These are phyloP conservation scores for Cheilosia grossa DNA, from an alignment of 2,888 invertebrate species.

Conservation along the genomic window DNA sequence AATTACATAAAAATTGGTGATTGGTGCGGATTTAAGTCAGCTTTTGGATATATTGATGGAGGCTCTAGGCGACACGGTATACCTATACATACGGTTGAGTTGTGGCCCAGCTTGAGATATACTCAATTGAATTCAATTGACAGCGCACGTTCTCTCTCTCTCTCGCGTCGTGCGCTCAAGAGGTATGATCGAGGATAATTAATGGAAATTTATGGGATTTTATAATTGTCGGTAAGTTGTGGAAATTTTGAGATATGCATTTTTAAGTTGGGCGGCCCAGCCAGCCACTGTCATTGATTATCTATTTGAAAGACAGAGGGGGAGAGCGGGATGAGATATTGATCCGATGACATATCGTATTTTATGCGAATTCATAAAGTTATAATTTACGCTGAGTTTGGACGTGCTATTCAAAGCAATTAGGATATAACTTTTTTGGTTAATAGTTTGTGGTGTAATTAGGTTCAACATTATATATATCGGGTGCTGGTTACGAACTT, in stretches of 20 bases:
- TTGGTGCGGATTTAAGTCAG: conserved; percentile 24
- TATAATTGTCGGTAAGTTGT: conserved; percentile 70
- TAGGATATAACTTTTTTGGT: neutral
- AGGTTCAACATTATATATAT: too few relatives aligned
- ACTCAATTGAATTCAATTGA: conserved; percentile 66
- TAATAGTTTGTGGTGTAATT: too few relatives aligned
- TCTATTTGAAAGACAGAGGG: conserved; percentile 9
- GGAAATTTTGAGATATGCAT: conserved; percentile 70
- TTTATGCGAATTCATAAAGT: conserved; percentile 41
- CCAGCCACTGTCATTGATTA: conserved; percentile 57
- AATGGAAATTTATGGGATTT: conserved; percentile 74
- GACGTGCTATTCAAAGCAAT: neutral
- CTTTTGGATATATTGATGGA: conserved; percentile 8
- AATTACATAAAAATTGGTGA: conserved; percentile 50
- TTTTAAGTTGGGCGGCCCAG: conserved; percentile 60
- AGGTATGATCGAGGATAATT: conserved; percentile 66
- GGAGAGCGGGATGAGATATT: conserved; percentile 33
- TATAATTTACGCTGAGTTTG: conserved; percentile 10
- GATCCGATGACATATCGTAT: conserved; percentile 56
- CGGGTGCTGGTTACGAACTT: too few relatives aligned
- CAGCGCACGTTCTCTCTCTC: conserved; percentile 37
- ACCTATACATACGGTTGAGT: neutral
- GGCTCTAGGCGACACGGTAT: conserved; percentile 3
- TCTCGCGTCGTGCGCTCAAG: neutral
- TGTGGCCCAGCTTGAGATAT: conserved; percentile 53